Evolutionary conservation across 2,888 invertebrate species (phyloP), one percentile per base, ranked within the genome.

Genomic region (Chirona hameri): DNA sequence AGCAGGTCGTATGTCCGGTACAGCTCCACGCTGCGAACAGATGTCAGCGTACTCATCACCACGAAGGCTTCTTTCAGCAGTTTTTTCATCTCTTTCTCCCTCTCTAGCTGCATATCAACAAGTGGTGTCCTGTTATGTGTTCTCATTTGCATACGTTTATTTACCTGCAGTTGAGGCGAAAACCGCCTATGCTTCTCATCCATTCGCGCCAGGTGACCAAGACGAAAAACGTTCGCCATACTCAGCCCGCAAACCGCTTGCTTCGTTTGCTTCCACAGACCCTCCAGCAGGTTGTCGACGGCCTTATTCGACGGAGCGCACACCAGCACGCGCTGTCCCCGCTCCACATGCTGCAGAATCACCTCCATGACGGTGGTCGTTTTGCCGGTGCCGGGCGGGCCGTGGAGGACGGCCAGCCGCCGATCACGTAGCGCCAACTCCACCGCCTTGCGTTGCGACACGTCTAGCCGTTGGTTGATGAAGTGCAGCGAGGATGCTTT

Each of bases 281-380:
- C 87, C 84, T 89, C 89, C 29, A 90, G 88, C 84, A 91, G 86
- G 86, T 91, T 91, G 86, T 91, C 91, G 10, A 91, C 90, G 29
- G 91, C 91, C 52, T 91, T 89, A 86, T 91, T 91, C 1, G 91
- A 90, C 18, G 91, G 90, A 46, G 91, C 91, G 87, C 90, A 90
- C 1, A 89, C 89, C 81, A 91, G 86, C 69, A 91, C 87, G 89
- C 90, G 85, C 18, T 84, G 84, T 46, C 87, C 87, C 79, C 87
- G 85, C 81, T 86, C 86, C 76, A 90, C 87, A 81, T 89, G 86
- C 85, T 91, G 91, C 52, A 87, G 86, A 57, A 91, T 90, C 79
- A 90, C 87, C 86, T 91, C 91, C 29, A 90, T 88, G n/a, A 91
- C 87, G 69, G 90, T 90, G n/a, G 91, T 91, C 12, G 91, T 90